Evolutionary conservation across 1,140 invertebrate genomes (phyloP).

Genomic region (Conus betulinus): DNA sequence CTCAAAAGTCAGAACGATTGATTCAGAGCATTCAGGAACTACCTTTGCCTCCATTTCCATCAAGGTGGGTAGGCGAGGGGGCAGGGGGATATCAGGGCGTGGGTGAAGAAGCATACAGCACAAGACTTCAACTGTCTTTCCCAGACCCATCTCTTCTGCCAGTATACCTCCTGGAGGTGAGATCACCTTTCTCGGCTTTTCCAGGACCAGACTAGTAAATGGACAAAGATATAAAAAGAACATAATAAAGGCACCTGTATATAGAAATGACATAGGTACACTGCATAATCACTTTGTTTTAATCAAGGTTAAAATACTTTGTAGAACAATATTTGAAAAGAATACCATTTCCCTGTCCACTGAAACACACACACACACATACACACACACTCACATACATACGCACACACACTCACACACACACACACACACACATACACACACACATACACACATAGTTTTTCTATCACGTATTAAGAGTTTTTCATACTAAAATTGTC

Average conservation of each 20-base stretch:
- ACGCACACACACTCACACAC: too few relatives aligned
- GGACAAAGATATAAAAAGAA: not conserved
- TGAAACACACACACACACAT: too few relatives aligned
- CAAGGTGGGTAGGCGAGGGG: constrained; percentile 57
- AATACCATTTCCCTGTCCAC: too few relatives aligned
- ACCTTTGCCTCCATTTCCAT: constrained; percentile 31
- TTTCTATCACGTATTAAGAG: too few relatives aligned
- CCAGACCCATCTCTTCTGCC: constrained; percentile 90
- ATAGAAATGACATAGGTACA: not conserved
- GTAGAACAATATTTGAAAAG: too few relatives aligned
- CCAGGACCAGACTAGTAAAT: constrained; percentile 48
- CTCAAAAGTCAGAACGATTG: not conserved
- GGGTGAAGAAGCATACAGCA: constrained; percentile 82
- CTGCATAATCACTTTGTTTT: too few relatives aligned
- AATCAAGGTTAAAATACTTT: too few relatives aligned
- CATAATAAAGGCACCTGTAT: not conserved
- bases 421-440: too few relatives aligned
- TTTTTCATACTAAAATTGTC: too few relatives aligned
- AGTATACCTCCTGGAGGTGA: constrained; percentile 83
- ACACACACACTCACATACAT: too few relatives aligned
- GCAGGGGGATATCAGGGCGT: constrained; percentile 64
- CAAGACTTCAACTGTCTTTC: constrained; percentile 88
- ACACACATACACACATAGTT: too few relatives aligned
- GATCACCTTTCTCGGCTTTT: constrained; percentile 43
- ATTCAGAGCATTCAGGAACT: not conserved